A percentile compares a stretch with the other conserved stretches of the same genome.
Evolutionary conservation across 2,113 vertebrate genomes (phyloP).

Genomic region (Butastur rufipennis): DNA sequence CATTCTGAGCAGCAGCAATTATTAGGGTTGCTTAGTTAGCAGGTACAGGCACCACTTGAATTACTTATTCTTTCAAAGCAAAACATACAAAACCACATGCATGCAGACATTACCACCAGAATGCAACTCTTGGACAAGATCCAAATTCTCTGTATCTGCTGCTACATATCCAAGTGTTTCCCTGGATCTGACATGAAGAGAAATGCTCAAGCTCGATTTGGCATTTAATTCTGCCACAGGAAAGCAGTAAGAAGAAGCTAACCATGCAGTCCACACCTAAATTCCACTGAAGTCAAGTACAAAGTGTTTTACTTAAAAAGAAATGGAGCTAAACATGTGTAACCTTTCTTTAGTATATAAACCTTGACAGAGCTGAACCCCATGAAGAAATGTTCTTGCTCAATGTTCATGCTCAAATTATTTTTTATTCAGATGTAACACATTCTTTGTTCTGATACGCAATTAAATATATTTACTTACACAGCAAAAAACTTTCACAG

Average conservation of each 20-base stretch:
- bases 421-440: neutral
- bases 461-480: slow-evolving; percentile 80
- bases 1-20: neutral
- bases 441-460: neutral
- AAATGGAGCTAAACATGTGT: neutral
- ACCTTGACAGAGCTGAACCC: neutral
- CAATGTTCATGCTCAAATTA: neutral
- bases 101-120: neutral
- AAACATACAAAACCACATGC: neutral
- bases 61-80: neutral
- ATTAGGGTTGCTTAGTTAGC: neutral
- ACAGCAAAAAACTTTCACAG: slow-evolving; percentile 98
- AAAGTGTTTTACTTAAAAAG: neutral
- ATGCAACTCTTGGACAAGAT: neutral
- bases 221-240: neutral
- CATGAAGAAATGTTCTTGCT: neutral
- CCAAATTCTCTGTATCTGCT: neutral
- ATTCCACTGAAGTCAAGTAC: neutral
- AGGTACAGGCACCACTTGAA: neutral
- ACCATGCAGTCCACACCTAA: neutral
- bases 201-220: neutral
- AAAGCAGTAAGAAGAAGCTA: neutral
- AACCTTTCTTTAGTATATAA: neutral
- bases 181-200: neutral
- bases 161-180: neutral